Percentiles rank a stretch among this genome's conserved stretches.
Evolutionary conservation across 2,113 vertebrate genomes (phyloP).

Genomic region (Actenoides lindsayi): DNA sequence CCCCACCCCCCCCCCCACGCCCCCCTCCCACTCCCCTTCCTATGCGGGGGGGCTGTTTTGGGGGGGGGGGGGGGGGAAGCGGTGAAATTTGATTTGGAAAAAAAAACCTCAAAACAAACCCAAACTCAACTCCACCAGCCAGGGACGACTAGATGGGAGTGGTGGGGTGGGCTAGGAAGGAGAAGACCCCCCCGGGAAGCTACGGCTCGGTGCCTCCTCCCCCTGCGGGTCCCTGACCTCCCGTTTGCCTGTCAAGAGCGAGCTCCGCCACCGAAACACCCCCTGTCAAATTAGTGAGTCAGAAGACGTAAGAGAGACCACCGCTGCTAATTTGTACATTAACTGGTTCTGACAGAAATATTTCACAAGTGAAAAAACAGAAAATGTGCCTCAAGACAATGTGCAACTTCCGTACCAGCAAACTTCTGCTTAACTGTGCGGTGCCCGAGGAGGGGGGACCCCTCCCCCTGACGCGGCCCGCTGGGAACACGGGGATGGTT

Average conservation of each 20-base stretch:
- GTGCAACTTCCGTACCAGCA: constrained; percentile 48
- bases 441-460: neutral
- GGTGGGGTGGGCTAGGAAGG: neutral
- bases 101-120: neutral
- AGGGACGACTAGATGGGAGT: neutral
- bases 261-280: constrained; percentile 79
- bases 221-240: constrained; percentile 80
- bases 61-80: too few species aligned
- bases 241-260: constrained; percentile 81
- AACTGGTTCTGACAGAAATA: constrained; percentile 92
- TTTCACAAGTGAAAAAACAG: constrained; percentile 82
- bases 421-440: constrained; percentile 70
- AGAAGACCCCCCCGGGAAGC: neutral
- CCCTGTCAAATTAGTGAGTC: constrained; percentile 88
- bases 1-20: too few species aligned
- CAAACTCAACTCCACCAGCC: neutral
- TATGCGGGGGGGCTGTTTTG: too few species aligned
- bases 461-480: neutral
- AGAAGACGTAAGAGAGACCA: constrained; percentile 85
- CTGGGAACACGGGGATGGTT: neutral
- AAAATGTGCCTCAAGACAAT: constrained; percentile 70
- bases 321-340: constrained; percentile 92
- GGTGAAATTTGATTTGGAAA: too few species aligned
- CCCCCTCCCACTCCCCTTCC: too few species aligned
- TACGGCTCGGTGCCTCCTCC: neutral